Conservation (phyloP, 2,888 invertebrate genomes). For the Apodemia mormo region DNA sequence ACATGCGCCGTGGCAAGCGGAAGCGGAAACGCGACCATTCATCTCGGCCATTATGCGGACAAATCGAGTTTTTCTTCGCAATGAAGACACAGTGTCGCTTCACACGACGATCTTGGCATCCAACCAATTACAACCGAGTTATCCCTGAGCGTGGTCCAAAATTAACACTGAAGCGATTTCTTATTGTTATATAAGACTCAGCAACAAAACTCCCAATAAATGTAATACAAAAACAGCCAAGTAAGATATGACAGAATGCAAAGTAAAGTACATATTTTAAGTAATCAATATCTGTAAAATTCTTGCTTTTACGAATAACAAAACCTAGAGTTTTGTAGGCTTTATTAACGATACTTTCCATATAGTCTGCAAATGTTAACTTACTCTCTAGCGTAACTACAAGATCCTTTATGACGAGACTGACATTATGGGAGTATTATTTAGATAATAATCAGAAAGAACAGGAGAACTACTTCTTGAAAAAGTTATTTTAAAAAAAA, state of each 20-base stretch:
- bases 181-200: no score
- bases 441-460: neutral
- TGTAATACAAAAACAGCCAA: neutral
- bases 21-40: slow-evolving; percentile 26
- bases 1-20: slow-evolving; percentile 19
- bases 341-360: slow-evolving; percentile 9
- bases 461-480: neutral
- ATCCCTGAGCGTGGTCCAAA: slow-evolving; percentile 11
- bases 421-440: neutral
- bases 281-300: slow-evolving; percentile 20
- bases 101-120: slow-evolving; percentile 51
- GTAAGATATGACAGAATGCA: slow-evolving; percentile 11
- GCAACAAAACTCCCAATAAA: no score
- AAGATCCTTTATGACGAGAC: neutral
- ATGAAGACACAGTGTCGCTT: slow-evolving; percentile 52
- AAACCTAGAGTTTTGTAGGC: slow-evolving; percentile 22
- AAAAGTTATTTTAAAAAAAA: neutral
- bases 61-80: slow-evolving; percentile 31
- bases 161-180: neutral
- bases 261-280: slow-evolving; percentile 18
- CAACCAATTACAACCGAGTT: slow-evolving; percentile 46
- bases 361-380: slow-evolving; percentile 16
- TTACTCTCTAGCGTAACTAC: slow-evolving; percentile 8
- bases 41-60: slow-evolving; percentile 29
- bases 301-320: slow-evolving; percentile 11